A percentile compares a stretch with the other conserved stretches of the same genome.
phyloP scores from a whole-genome alignment of 2,888 invertebrate species.

The Phyllotreta striolata region DNA sequence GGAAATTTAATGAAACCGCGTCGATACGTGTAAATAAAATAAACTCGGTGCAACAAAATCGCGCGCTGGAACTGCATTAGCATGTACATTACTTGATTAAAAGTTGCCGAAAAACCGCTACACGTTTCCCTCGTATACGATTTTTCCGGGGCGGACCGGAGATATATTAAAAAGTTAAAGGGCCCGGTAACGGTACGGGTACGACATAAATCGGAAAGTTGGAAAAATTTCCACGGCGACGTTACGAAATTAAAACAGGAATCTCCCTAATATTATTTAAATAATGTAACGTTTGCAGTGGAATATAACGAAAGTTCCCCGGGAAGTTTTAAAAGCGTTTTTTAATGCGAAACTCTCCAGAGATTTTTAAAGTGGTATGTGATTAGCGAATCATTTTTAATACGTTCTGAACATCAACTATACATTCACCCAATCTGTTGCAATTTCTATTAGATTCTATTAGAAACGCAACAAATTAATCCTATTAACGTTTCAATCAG shows the following conservation, averaged over 20 bases:
- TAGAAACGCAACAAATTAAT: no score
- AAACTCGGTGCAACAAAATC: slow-evolving; percentile 8
- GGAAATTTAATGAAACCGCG: background rate
- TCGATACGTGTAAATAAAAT: background rate
- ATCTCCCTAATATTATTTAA: slow-evolving; percentile 41
- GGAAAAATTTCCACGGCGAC: slow-evolving; percentile 20
- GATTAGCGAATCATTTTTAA: no score
- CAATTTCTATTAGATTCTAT: no score
- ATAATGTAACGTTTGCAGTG: slow-evolving; percentile 38
- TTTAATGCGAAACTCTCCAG: no score
- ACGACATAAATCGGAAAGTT: slow-evolving; percentile 29
- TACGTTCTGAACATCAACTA: no score
- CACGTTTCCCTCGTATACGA: slow-evolving; percentile 3
- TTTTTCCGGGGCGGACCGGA: slow-evolving; percentile 15
- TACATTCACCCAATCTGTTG: no score
- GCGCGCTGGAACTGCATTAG: slow-evolving; percentile 20
- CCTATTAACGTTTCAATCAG: slow-evolving; percentile 31
- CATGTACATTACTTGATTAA: slow-evolving; percentile 25
- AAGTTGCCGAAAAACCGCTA: slow-evolving; percentile 18
- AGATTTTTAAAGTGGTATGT: slow-evolving; percentile 45
- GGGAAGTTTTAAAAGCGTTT: slow-evolving; percentile 48
- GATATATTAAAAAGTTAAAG: slow-evolving; percentile 27
- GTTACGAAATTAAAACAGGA: slow-evolving; percentile 37
- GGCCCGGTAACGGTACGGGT: slow-evolving; percentile 4
- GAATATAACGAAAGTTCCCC: slow-evolving; percentile 42